Evolutionary conservation across 2,797 vertebrate genomes (phyloP), one percentile per base, ranked within the genome.

Genomic region (Cheirogaleus major): DNA sequence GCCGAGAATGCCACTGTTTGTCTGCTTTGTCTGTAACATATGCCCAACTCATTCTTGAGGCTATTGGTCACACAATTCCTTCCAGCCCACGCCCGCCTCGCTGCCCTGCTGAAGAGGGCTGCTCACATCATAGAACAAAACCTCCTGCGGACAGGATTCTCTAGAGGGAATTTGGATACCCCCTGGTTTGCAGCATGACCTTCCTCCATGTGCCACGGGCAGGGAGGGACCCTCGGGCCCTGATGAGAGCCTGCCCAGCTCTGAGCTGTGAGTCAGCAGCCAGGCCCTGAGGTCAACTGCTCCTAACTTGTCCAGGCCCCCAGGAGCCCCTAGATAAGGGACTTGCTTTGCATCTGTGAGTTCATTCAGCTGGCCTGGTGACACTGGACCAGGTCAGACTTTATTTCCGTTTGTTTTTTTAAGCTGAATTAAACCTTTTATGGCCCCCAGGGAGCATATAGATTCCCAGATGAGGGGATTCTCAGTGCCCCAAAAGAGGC

Each of bases 401-500:
- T 41, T 57, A 83, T 67, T 52, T 27, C 35, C 7, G 9, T 70
- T 38, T 65, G 8, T 70, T 35, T 70, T 85, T 52, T 67, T 14
- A 82, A 45, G 59, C 30, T 76, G n/a, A 88, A 50, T 41, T 30
- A 69, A 50, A 52, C 9, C 41, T 75, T 52, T 55, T 35, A 52
- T 57, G 69, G 17, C 11, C 17, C 85, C 43, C 7, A 78, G 50
- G 61, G n/a, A 20, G 35, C 72, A 69, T 50, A 65, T 35, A 67
- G 41, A 73, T 41, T 59, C 23, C 61, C 50, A 75, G 38, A 61
- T 55, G n/a, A 76, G 18, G 38, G 69, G 12, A 30, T 50, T 86
- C 65, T 93, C 17, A 25, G 50, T 41, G 48, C 69, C 38, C 75
- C 8, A n/a, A 91, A 91, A 67, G 95, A 50, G 81, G 50, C 22